Evolutionary conservation across 2,797 vertebrate genomes (phyloP).

Genomic region (Poeciliopsis gracilis): DNA sequence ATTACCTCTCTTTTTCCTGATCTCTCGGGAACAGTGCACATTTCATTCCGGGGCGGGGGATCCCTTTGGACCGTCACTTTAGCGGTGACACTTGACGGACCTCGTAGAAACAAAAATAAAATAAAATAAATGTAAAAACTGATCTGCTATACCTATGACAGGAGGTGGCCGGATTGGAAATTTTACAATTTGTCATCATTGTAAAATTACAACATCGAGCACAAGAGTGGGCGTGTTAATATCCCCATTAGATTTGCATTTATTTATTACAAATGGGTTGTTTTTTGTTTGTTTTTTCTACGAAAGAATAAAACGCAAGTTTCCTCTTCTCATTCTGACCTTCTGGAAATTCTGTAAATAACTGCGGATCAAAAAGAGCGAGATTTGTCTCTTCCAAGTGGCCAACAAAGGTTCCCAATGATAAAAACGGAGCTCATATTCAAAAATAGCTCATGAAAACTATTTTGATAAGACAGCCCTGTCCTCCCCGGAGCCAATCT

Average conservation of each 20-base stretch:
- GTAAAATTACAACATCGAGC: neutral
- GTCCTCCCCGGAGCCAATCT: constrained; percentile 6
- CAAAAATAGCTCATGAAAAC: neutral
- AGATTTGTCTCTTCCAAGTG: neutral
- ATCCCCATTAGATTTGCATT: neutral
- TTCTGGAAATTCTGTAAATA: neutral
- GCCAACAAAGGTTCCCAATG: neutral
- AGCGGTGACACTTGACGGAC: constrained; percentile 57
- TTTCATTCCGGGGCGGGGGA: constrained; percentile 46
- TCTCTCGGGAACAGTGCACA: constrained; percentile 51
- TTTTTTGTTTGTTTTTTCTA: neutral
- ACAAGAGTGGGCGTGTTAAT: no score
- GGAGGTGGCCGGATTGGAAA: constrained; percentile 52
- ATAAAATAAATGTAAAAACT: constrained; percentile 29
- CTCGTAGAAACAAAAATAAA: constrained; percentile 58
- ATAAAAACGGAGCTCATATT: neutral
- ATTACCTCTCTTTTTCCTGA: constrained; percentile 68
- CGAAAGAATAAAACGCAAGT: neutral
- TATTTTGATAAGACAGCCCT: neutral
- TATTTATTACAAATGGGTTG: neutral
- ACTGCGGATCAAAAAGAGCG: no score
- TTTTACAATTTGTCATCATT: neutral
- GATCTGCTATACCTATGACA: constrained; percentile 63
- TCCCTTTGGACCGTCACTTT: constrained; percentile 67
- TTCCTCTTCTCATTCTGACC: neutral